Base-by-base conservation (phyloP, 2,113 vertebrate species). In the Alosa alosa region DNA sequence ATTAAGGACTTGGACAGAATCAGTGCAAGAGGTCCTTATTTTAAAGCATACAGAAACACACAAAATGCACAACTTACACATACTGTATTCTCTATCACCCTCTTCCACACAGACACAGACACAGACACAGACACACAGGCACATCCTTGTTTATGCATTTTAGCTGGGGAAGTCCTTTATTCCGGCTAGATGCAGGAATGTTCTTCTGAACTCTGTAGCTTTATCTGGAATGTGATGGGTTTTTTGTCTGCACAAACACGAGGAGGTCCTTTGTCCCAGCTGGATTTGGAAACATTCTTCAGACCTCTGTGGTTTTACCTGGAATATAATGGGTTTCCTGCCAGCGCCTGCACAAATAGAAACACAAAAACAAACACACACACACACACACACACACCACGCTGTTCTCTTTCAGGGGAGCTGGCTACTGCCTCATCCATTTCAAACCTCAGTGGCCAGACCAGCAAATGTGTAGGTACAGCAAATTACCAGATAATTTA, bases 341-440 rank as follows among this genome's bases (percentile, higher is more conserved):
- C 47, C 11, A 1, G 18, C 2, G 2, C 18, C 18, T n/a, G n/a
- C 36, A 82, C 81, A 60, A 31, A 31, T 31, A 31, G 31, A 31
- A 31, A 31, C 31, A 31, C 31, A 31, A 31, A 31, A 31, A 31
- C 31, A 60, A 1, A 60, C 9, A 55, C 50, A 39, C 31, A 46
- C 52, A 83, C 82, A 83, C 18, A 75, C 72, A 82, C 50, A 57
- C 83, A 88, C 84, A 86, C 60, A 60, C 60, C 60, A 64, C 60
- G n/a, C 64, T 57, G 55, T 18, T 57, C 18, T 57, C 55, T 20
- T 57, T 57, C 20, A 22, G 18, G 55, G 3, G 18, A 72, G 64
- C 25, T 31, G 25, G 64, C 64, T 72, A 25, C 64, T 72, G 64
- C 25, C n/a, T 72, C 64, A 72, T 89, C 85, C 84, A 82, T 82